phyloP scores from a whole-genome alignment of 2,113 vertebrate genomes.

The Lepidothrix coronata region DNA sequence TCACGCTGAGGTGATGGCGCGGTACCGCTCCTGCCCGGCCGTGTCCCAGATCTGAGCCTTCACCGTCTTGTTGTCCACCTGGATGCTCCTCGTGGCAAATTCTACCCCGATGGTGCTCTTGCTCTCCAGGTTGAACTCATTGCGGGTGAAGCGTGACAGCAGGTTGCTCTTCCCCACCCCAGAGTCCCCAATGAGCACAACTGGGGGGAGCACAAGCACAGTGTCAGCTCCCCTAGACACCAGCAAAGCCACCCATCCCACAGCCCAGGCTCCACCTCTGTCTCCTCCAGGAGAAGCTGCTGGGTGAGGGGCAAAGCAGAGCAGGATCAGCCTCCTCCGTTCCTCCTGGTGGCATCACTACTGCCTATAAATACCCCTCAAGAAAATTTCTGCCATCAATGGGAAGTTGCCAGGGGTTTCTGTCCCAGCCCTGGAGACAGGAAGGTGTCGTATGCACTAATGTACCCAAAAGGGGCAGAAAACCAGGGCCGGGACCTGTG shows the following conservation, averaged over 20 bases:
- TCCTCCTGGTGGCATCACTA: background rate
- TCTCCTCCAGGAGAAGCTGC: background rate
- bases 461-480: fast-evolving
- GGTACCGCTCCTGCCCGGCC: conserved; percentile 84
- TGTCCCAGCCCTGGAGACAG: background rate
- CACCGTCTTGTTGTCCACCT: conserved; percentile 82
- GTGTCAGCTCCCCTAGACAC: fast-evolving
- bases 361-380: background rate
- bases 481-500: background rate
- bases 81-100: conserved; percentile 86
- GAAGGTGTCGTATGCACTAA: fast-evolving
- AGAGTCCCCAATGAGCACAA: conserved; percentile 87
- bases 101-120: conserved; percentile 90
- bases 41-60: conserved; percentile 92
- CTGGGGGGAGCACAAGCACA: conserved; percentile 22
- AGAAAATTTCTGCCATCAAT: background rate
- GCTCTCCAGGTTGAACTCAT: conserved; percentile 88
- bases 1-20: conserved; percentile 88
- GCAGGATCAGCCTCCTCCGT: background rate
- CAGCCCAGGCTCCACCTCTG: background rate
- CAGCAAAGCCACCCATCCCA: background rate
- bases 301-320: background rate
- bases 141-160: conserved; percentile 86
- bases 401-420: background rate
- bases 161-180: conserved; percentile 89